Evolutionary conservation across 1,140 invertebrate species (phyloP).

Genomic region (Solenopsis invicta): DNA sequence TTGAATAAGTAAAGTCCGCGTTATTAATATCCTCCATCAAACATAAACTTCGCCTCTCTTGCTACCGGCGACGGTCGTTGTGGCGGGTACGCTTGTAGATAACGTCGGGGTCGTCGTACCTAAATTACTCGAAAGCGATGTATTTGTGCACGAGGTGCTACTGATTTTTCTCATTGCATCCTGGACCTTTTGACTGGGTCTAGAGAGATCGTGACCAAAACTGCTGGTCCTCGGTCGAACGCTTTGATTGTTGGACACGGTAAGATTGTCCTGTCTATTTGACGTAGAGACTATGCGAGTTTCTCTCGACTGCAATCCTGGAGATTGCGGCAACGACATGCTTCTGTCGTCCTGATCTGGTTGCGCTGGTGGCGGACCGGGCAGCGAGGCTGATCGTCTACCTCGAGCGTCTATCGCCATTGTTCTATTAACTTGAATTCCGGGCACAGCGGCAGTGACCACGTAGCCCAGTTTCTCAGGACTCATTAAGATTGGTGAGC

Average conservation of each 20-base stretch:
- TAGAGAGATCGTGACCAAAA: conserved; percentile 66
- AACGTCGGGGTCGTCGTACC: conserved; percentile 40
- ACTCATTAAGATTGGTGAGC: conserved; percentile 82
- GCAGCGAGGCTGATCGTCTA: conserved; percentile 83
- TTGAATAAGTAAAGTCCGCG: not conserved
- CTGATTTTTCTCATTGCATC: conserved; percentile 80
- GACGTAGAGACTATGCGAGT: conserved; percentile 73
- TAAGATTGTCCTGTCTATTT: conserved; percentile 68
- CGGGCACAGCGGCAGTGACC: conserved; percentile 51
- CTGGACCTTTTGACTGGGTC: conserved; percentile 57
- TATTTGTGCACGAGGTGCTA: conserved; percentile 75
- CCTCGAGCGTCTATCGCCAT: conserved; percentile 75
- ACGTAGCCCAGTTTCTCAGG: conserved; percentile 83
- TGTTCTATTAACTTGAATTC: not conserved
- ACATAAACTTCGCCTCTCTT: conserved; percentile 87
- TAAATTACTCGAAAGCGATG: conserved; percentile 53
- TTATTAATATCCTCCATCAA: conserved; percentile 70
- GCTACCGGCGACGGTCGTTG: conserved; percentile 68
- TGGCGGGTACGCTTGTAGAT: conserved; percentile 20
- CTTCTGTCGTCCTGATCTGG: conserved; percentile 82
- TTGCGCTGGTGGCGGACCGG: conserved; percentile 76
- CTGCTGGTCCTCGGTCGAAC: conserved; percentile 72
- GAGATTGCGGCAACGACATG: conserved; percentile 84
- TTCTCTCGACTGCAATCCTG: conserved; percentile 79
- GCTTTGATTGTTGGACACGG: conserved; percentile 1